Evolutionary conservation across 2,888 invertebrate species (phyloP), one percentile per base, ranked within the genome.

Genomic region (Drosophila borborema): DNA sequence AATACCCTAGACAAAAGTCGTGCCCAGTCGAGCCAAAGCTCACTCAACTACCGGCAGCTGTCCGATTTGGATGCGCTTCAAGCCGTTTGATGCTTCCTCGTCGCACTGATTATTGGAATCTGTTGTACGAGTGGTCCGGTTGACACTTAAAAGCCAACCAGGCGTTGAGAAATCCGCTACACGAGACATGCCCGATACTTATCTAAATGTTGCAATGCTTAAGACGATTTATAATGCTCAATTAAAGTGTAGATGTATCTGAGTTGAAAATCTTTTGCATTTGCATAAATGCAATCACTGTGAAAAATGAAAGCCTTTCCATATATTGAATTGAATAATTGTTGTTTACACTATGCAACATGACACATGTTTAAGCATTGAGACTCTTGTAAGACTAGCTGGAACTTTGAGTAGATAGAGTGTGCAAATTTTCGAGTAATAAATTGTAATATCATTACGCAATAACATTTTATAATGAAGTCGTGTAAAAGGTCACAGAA

Each of bases 11-110:
- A 78, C 79, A 60, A 78, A 69, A 87, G 73, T 87, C 88, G 62
- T 45, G 49, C 55, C 31, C 51, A 65, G 46, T 38, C 49, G 20
- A 6, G 46, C 43, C 49, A 28, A 6, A 70, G 38, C 53, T 60
- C 64, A 31, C 46, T 59, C 31, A 58, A 74, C 88, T 89, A 86
- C 86, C 86, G 86, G 89, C 89, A 86, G 87, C 87, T 89, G 86
- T 89, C 89, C 71, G 60, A 67, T 66, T 80, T 67, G 71, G 68
- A 71, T 74, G 65, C 64, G 71, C 70, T 77, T 70, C 74, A 72
- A 77, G 54, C 75, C 53, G 31, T 34, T 64, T 63, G 40, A 75
- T 71, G 80, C 65, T 86, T 86, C 80, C 85, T 84, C 59, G 64
- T 74, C 64, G 66, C 64, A 53, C 72, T 65, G 61, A 74, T 74